phyloP scores from a whole-genome alignment of 1,140 invertebrate genomes.

The Euura lappo region DNA sequence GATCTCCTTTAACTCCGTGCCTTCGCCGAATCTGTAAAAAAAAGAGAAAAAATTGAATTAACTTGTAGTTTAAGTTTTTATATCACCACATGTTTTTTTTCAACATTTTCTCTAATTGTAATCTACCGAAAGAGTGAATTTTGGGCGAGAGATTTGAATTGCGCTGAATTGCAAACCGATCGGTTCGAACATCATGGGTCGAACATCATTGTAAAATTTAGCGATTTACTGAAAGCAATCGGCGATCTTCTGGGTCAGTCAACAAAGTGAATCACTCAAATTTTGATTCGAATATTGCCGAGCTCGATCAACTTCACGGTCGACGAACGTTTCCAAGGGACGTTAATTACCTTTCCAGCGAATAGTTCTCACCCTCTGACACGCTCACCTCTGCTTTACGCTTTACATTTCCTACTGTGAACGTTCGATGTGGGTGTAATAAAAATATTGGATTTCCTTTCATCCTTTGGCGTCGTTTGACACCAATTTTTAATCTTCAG shows the following conservation, averaged over 20 bases:
- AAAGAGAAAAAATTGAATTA: constrained; percentile 26
- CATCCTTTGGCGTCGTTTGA: no score
- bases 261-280: not conserved
- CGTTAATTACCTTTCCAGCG: not conserved
- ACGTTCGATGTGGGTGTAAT: no score
- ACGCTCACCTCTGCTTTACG: not conserved
- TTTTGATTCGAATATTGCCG: not conserved
- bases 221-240: not conserved
- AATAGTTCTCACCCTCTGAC: not conserved
- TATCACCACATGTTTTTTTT: constrained; percentile 12
- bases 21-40: constrained; percentile 26
- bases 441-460: no score
- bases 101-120: no score
- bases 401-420: no score
- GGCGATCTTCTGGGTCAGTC: not conserved
- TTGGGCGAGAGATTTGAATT: no score
- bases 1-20: not conserved
- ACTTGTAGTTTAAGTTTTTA: constrained; percentile 17
- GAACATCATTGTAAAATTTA: no score
- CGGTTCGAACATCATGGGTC: no score
- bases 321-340: not conserved
- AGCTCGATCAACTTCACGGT: not conserved
- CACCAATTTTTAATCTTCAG: no score
- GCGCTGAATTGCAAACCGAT: no score
- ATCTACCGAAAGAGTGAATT: no score